Evolutionary conservation across 1,140 invertebrate species (phyloP), one percentile per base, ranked within the genome.

Genomic region (Aphidius gifuensis): DNA sequence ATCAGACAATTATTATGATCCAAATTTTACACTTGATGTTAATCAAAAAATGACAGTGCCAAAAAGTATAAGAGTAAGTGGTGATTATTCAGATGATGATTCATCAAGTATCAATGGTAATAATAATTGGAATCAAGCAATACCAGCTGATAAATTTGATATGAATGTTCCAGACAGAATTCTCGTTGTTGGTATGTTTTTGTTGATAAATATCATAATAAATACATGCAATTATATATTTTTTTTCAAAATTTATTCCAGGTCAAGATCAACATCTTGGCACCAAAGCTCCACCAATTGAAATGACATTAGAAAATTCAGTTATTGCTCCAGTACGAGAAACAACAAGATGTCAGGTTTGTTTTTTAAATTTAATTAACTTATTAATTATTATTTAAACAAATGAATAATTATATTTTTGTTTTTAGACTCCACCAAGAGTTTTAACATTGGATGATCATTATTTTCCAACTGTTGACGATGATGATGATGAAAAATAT

Each of bases 121-220:
- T 60, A 81, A 40, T n/a, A 55, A 77, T 42, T 91, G 89, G 89
- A 32, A 85, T 69, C 86, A 86, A 58, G 53, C 72, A 43, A 48
- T 66, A 69, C 74, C 76, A 9, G 81, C 81, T 73, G 89, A 92
- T 66, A 90, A 90, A 80, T 86, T 90, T 76, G 86, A 91, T 65
- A 96, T 95, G 93, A 88, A 88, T 73, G 92, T 96, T 40, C 93
- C 93, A n/a, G 92, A 94, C 68, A 84, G 92, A 71, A 95, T 96
- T 77, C 82, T 95, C 65, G 91, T 94, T 57, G 83, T 88, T 68
- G 93, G 86, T 86, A 76, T 74, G 73, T 73, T 44, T 16, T 59
- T n/a, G 9, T 38, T 48, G 16, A 5, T n/a, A 48, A 9, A 9
- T 6, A 9, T 21, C 47, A 48, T 6, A 48, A 48, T n/a, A n/a